Conservation (phyloP, 2,113 vertebrate species). For the Lasiurus cinereus region DNA sequence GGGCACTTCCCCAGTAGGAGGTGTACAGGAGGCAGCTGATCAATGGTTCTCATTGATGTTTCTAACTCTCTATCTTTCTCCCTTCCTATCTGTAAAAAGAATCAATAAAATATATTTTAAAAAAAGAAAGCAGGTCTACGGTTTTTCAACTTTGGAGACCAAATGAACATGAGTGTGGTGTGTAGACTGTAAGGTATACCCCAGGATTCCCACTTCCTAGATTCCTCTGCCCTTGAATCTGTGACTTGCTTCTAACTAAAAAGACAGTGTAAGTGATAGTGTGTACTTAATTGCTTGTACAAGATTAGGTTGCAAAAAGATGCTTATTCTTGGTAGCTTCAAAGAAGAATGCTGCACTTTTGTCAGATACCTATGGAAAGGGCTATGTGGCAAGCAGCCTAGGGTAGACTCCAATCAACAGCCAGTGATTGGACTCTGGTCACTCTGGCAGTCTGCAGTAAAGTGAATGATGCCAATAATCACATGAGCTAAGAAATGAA, state of each 20-base stretch:
- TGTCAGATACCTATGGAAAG: background rate
- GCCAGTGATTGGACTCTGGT: background rate
- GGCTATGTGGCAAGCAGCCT: background rate
- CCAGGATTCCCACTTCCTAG: background rate
- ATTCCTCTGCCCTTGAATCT: background rate
- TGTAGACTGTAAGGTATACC: background rate
- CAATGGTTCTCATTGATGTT: no score
- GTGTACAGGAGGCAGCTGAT: no score
- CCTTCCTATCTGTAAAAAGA: no score
- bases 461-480: background rate
- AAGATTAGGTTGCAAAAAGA: conserved; percentile 6
- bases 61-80: no score
- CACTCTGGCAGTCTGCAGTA: background rate
- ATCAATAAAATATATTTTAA: no score
- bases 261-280: background rate
- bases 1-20: no score
- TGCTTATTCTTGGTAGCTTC: background rate
- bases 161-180: background rate
- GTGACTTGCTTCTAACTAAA: background rate
- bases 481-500: background rate
- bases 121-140: background rate
- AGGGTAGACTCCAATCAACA: background rate
- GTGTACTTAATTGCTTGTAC: background rate
- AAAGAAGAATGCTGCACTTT: conserved; percentile 14
- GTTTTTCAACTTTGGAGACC: background rate